Base-by-base conservation (phyloP, 2,113 vertebrate species). In the rabbit (Oryctolagus cuniculus) region DNA sequence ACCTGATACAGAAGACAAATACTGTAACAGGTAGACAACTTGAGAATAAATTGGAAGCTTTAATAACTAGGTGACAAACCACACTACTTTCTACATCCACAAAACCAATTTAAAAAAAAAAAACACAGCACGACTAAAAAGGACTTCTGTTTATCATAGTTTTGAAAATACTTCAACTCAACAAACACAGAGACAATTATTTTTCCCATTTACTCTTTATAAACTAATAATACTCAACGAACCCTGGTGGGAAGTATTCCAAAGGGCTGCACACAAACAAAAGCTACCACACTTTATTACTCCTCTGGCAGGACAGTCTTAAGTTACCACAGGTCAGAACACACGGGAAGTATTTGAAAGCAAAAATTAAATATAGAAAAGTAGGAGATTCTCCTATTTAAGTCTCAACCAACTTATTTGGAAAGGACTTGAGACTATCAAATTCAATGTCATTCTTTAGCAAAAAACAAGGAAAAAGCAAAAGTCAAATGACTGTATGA, bases 351-450 rank as follows among this genome's bases (percentile, higher is more conserved):
- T 49, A 94, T 31, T 1, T 29, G 7, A 94, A 96, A 82, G 3
- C 25, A 79, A 27, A 85, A 77, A 64, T 58, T 53, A 61, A 87
- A 61, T 36, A 75, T n/a, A 70, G 92, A 84, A n/a, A 84, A 69
- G 13, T 36, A 81, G 27, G 87, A 93, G 9, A n/a, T 81, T 84
- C 72, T 84, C 82, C 51, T 69, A 13, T 44, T 51, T 2, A 77
- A 29, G 6, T 90, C 34, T 83, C 49, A 84, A 49, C 5, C 31
- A 78, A 88, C 58, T 91, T 86, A 82, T n/a, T 36, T 91, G 29
- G 49, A 92, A 80, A 94, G 31, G 44, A 79, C 15, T 78, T 13
- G 58, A 67, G 31, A 77, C 82, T 25, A 95, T n/a, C 44, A 96
- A 90, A 74, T 79, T 74, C 75, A 93, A 78, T 6, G 72, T 73